These are phyloP conservation scores for Solenodon paradoxus DNA, from an alignment of 2,113 vertebrate species.

Conservation along the genomic window DNA sequence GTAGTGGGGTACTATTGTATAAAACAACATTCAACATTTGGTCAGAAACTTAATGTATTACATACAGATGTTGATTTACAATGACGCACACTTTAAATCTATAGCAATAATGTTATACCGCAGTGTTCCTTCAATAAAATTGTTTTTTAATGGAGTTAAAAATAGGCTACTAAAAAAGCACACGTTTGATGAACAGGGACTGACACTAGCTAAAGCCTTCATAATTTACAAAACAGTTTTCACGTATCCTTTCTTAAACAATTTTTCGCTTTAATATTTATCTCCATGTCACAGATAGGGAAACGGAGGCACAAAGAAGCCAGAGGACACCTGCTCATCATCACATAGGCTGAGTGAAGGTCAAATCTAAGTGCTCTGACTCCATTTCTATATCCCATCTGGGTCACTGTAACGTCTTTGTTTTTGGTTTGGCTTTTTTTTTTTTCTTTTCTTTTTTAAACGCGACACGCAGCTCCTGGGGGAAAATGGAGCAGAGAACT, in stretches of 20 bases:
- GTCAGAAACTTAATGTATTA: too few relatives aligned
- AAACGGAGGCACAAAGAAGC: background rate
- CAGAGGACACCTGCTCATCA: background rate
- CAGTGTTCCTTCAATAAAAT: too few relatives aligned
- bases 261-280: background rate
- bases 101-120: too few relatives aligned
- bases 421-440: background rate
- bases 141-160: too few relatives aligned
- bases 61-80: too few relatives aligned
- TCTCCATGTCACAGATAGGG: background rate
- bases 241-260: background rate
- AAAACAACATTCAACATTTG: background rate
- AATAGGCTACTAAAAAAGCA: background rate
- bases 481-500: background rate
- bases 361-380: background rate
- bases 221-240: background rate
- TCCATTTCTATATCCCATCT: background rate
- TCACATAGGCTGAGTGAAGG: background rate
- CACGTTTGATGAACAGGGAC: background rate
- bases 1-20: background rate
- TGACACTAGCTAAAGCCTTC: background rate
- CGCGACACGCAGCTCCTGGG: background rate
- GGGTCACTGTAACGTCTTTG: background rate
- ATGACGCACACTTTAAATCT: too few relatives aligned
- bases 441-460: constrained; percentile 13